Evolutionary conservation across 2,113 vertebrate species (phyloP).

Genomic region (Centropus bengalensis): DNA sequence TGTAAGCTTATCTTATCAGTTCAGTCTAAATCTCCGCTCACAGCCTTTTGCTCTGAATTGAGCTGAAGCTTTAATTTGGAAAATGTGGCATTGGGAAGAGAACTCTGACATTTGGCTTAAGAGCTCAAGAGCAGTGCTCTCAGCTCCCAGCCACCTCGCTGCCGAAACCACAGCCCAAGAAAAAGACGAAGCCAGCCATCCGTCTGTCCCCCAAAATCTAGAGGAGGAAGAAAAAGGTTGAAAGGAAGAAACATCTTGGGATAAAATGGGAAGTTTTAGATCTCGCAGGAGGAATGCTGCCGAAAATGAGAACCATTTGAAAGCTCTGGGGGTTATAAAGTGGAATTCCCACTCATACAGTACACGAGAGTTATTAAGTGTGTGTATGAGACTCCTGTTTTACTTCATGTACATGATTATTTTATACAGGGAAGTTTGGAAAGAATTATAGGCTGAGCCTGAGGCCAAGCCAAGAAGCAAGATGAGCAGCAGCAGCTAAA

Average conservation of each 20-base stretch:
- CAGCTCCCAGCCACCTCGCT: background rate
- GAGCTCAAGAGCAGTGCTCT: constrained; percentile 10
- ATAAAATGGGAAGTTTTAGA: constrained; percentile 71
- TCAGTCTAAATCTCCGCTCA: background rate
- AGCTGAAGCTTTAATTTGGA: constrained; percentile 41
- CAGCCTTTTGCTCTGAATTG: constrained; percentile 24
- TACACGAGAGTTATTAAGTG: constrained; percentile 84
- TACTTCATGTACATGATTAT: constrained; percentile 84
- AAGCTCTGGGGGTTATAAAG: constrained; percentile 78
- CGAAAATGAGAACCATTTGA: constrained; percentile 79
- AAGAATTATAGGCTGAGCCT: constrained; percentile 82
- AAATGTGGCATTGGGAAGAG: constrained; percentile 47
- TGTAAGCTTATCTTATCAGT: constrained; percentile 59
- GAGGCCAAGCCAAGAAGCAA: constrained; percentile 75
- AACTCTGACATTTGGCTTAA: constrained; percentile 25
- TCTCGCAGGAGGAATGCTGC: constrained; percentile 71
- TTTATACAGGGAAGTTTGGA: constrained; percentile 82
- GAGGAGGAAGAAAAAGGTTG: constrained; percentile 18
- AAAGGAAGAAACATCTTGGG: constrained; percentile 40
- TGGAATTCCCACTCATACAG: constrained; percentile 81
- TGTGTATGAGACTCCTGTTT: constrained; percentile 82
- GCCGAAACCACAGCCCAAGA: constrained; percentile 42
- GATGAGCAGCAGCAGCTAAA: constrained; percentile 69
- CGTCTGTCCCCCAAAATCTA: background rate
- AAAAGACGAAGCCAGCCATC: background rate